Conservation (phyloP, 1,140 invertebrate species). For the Drosophila tropicalis region DNA sequence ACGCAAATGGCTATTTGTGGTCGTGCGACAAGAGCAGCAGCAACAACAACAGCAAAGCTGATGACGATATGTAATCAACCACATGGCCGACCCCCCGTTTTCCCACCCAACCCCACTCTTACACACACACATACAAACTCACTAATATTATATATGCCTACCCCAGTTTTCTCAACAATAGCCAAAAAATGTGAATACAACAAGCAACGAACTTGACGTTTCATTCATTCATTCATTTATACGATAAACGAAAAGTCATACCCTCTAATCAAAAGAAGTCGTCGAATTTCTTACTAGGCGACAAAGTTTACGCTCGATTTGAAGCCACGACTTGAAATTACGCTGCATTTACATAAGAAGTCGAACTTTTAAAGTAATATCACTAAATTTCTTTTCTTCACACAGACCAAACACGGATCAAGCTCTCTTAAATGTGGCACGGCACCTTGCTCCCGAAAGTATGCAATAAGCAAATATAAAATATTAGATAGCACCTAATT, state of each 20-base stretch:
- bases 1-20: slow-evolving; percentile 63
- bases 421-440: too few relatives aligned
- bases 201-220: slow-evolving; percentile 22
- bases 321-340: too few relatives aligned
- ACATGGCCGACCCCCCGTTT: slow-evolving; percentile 41
- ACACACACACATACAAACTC: slow-evolving; percentile 9
- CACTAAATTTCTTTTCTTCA: too few relatives aligned
- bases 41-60: slow-evolving; percentile 46
- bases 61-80: slow-evolving; percentile 52
- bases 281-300: not conserved
- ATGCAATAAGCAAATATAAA: too few relatives aligned
- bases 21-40: slow-evolving; percentile 15
- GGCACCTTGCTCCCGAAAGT: too few relatives aligned
- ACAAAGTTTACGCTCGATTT: too few relatives aligned
- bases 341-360: too few relatives aligned
- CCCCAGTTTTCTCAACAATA: slow-evolving; percentile 13
- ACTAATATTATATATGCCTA: slow-evolving; percentile 20
- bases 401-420: too few relatives aligned
- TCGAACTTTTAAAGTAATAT: too few relatives aligned
- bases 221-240: slow-evolving; percentile 42
- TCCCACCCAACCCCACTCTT: slow-evolving; percentile 34
- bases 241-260: slow-evolving; percentile 30
- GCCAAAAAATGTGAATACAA: slow-evolving; percentile 22
- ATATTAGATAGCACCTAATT: too few relatives aligned
- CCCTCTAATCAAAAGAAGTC: not conserved